Conservation (phyloP, 2,888 invertebrate species). For the Laspeyria flexula region DNA sequence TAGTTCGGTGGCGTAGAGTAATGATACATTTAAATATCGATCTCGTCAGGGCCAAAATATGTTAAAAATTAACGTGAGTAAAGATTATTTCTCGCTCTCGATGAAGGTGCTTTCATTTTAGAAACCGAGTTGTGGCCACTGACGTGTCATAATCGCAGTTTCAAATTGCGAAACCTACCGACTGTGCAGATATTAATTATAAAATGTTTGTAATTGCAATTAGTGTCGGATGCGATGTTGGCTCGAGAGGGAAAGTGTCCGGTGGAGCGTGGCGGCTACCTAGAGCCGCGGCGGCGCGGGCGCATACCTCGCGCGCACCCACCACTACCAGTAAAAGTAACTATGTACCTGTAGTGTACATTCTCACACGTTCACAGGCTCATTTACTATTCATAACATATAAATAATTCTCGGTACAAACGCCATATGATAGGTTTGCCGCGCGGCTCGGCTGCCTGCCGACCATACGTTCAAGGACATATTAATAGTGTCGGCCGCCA, state of each 20-base stretch:
- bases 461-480: constrained; percentile 75
- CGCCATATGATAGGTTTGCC: constrained; percentile 35
- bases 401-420: constrained; percentile 48
- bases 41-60: not conserved
- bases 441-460: constrained; percentile 1
- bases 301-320: constrained; percentile 50
- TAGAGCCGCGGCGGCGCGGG: constrained; percentile 46
- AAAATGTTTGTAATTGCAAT: constrained; percentile 60
- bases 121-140: constrained; percentile 56
- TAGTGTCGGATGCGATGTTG: constrained; percentile 64
- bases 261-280: constrained; percentile 70
- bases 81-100: constrained; percentile 40
- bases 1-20: not conserved
- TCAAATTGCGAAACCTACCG: constrained; percentile 53
- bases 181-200: constrained; percentile 51
- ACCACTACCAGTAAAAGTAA: constrained; percentile 64
- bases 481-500: constrained; percentile 72
- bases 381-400: constrained; percentile 50
- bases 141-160: constrained; percentile 45
- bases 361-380: constrained; percentile 51
- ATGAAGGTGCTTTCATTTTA: constrained; percentile 68
- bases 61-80: not conserved
- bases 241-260: constrained; percentile 79
- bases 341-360: constrained; percentile 45
- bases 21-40: not conserved